These are phyloP conservation scores for Conops quadrifasciatus DNA, from an alignment of 2,888 invertebrate species.

Conservation along the genomic window DNA sequence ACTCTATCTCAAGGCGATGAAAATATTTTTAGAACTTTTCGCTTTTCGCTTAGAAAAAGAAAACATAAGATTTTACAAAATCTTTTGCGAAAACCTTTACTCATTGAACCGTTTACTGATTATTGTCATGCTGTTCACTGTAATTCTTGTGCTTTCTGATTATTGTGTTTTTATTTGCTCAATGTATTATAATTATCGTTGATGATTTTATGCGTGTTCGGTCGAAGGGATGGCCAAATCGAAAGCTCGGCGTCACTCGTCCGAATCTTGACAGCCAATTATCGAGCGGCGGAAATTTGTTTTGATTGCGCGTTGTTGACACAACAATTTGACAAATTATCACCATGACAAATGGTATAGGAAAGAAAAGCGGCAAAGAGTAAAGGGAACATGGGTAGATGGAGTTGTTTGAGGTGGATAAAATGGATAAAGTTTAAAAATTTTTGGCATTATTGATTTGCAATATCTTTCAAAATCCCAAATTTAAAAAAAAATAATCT, in stretches of 20 bases:
- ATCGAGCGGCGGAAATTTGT: conserved; percentile 15
- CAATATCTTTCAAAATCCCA: no score
- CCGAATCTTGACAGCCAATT: conserved; percentile 27
- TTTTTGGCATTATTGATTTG: no score
- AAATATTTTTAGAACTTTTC: neutral
- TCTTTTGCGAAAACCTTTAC: conserved; percentile 1
- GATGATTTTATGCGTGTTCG: conserved; percentile 30
- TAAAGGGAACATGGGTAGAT: neutral
- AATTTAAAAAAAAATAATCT: no score
- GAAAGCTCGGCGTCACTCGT: conserved; percentile 3
- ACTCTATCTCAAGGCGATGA: neutral
- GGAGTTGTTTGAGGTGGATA: no score
- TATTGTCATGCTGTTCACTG: no score
- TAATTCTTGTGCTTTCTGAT: neutral
- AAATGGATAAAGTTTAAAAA: no score
- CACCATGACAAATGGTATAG: conserved; percentile 1
- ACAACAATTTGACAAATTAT: conserved; percentile 33
- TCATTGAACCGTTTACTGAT: neutral
- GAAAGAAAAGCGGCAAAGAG: neutral
- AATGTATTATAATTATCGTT: conserved; percentile 40
- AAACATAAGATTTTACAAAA: neutral
- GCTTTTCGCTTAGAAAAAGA: neutral
- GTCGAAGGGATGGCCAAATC: conserved; percentile 5
- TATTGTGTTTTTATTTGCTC: conserved; percentile 33
- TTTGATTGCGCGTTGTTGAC: conserved; percentile 33